Evolutionary conservation across 2,113 vertebrate genomes (phyloP).

Genomic region (Hydropotes inermis): DNA sequence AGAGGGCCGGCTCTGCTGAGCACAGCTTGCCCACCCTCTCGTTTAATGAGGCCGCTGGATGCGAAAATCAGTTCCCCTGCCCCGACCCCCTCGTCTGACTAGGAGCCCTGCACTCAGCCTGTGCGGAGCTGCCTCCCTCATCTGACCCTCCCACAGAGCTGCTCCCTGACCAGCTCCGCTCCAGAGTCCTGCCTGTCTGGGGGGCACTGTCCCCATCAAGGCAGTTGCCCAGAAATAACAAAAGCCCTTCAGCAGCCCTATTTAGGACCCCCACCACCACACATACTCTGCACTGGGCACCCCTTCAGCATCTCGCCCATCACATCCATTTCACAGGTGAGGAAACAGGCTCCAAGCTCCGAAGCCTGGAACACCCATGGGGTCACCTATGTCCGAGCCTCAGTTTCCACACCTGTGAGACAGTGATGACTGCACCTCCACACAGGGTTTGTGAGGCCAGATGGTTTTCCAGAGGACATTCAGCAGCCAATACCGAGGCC

Average conservation of each 20-base stretch:
- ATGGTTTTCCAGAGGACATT: background rate
- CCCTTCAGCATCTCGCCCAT: background rate
- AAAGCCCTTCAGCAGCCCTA: background rate
- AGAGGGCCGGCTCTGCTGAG: background rate
- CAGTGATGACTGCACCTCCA: rapidly evolving
- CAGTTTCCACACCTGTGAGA: background rate
- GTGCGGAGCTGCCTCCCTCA: background rate
- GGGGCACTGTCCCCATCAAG: background rate
- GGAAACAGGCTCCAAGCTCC: background rate
- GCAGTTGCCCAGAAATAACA: background rate
- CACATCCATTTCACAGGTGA: background rate
- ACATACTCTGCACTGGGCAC: background rate
- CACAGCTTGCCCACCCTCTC: background rate
- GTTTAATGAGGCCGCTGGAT: rapidly evolving
- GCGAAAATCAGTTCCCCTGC: background rate
- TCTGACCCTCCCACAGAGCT: background rate
- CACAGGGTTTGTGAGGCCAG: background rate
- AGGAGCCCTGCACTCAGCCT: background rate
- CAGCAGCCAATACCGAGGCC: background rate
- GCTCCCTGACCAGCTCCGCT: background rate
- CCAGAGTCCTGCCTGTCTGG: background rate
- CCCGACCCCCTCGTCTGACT: background rate
- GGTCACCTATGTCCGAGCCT: background rate
- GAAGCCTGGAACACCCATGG: background rate
- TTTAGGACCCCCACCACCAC: background rate